Base-by-base conservation (phyloP, 2,888 invertebrate genomes). In the Oscheius myriophilus region DNA sequence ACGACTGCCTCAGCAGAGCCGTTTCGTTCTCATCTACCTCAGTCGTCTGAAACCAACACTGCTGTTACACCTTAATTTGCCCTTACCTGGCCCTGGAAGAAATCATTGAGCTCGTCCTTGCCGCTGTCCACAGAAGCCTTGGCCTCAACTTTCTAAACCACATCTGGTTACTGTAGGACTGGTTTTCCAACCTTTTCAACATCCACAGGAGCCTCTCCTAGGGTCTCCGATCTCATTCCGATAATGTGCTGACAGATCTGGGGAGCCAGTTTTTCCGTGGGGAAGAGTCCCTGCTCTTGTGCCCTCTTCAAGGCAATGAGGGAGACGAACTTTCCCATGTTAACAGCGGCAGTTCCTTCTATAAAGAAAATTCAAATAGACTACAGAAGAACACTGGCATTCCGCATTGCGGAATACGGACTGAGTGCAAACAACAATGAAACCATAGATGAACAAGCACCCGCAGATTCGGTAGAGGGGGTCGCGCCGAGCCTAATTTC, bases 171-270 rank as follows among this genome's bases (percentile, higher is more conserved):
- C 41, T 25, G 12, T 1, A 61, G 1, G 46, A 12, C 9, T 2
- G 2, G n/a, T 41, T 39, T n/a, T n/a, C 42, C 3, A 9, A 53
- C 63, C 16, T 52, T 53, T n/a, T 41, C 39, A 39, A 14, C 14
- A 16, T 52, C 53, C 18, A 63, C 4, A 14, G 78, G 72, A 3
- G 78, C 72, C 26, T 78, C 72, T 43, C 82, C 82, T 18, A 82
- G 71, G 1, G 69, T 53, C 71, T 81, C 79, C 9, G 82, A 76
- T 7, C 73, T 62, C 84, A 84, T 84, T 64, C 78, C 80, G 66
- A 81, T 81, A 18, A 81, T 75, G 61, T 81, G 80, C 49, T 85
- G 85, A 63, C 84, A 86, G 42, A 86, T 72, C 61, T 84, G 85
- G 1, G 73, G 68, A 49, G 81, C 84, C 6, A 85, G 72, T 25